Base-by-base conservation (phyloP, 37 sponge, comb jelly and placozoan genomes). In the Hormiphora californensis region DNA sequence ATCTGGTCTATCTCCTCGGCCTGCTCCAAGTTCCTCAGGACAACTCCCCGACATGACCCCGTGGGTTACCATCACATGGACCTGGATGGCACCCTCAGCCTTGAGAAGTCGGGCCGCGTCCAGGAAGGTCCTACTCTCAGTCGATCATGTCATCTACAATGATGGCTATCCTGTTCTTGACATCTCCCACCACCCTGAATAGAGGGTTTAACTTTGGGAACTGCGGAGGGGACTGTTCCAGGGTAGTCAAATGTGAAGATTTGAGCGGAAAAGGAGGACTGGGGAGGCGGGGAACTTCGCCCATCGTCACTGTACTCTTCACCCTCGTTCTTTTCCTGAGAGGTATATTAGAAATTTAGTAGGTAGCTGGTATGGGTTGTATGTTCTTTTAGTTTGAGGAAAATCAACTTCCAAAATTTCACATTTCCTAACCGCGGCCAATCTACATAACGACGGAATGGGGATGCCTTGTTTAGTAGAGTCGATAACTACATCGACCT, bases 51-150 rank as follows among this genome's bases (percentile, higher is more conserved):
- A 73, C 54, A 98, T 63, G 0, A 91, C 87, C 22, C 95, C 99
- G 54, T 98, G 99, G 0, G 99, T 98, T 32, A 94, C 99, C 27
- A 94, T 87, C 8, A 87, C 96, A 69, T 92, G 91, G 9, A 95
- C 63, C 63, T 91, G 90, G 65, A 90, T 91, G 0, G 99, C 93
- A 54, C 99, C 99, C 28, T 69, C 86, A 38, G 94, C 93, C 78
- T 94, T 89, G 27, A 98, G 91, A 54, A 94, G 90, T 11, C 88
- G 86, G 8, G 99, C 95, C 12, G 95, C 96, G 30, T 89, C 85
- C 21, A 95, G 85, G 8, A 98, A 54, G 0, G 88, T 63, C 15
- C 89, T 92, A 30, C 94, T 89, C 39, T 98, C 94, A n/a, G 89
- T 98, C 99, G n/a, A 98, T 94, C 15, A 92, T 85, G 46, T 98